Conservation (phyloP, 2,113 vertebrate species). For the Tragelaphus scriptus region DNA sequence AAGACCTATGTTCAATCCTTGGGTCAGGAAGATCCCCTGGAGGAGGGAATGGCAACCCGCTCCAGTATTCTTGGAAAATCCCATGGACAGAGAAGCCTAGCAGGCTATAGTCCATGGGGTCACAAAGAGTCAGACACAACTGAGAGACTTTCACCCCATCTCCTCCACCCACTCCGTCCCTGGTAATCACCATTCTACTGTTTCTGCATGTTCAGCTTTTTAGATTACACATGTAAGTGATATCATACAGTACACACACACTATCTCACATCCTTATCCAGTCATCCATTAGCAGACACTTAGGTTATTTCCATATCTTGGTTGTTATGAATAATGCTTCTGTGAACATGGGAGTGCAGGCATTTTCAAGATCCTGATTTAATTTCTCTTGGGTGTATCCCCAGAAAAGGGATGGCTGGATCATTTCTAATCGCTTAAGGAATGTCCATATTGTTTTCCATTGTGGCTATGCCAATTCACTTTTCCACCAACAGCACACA, state of each 20-base stretch:
- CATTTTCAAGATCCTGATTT: background rate
- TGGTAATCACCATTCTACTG: background rate
- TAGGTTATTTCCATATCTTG: background rate
- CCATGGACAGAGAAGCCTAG: background rate
- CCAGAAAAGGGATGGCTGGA: background rate
- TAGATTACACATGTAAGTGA: background rate
- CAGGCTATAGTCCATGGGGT: background rate
- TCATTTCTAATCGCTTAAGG: background rate
- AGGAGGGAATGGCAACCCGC: background rate
- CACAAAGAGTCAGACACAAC: background rate
- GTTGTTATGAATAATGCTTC: background rate
- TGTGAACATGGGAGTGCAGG: background rate
- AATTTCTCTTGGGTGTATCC: background rate
- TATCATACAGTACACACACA: background rate
- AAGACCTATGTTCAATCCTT: background rate
- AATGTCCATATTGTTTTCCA: background rate
- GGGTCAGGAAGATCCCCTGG: background rate
- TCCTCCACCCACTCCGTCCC: background rate
- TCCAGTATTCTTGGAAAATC: background rate
- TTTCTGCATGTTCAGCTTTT: background rate
- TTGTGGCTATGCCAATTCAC: background rate
- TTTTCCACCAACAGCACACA: background rate
- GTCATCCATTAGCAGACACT: background rate
- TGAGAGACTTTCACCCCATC: background rate
- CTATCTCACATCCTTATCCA: background rate